Conservation (phyloP, 1,140 invertebrate species). For the Andrena cerasifolii region DNA sequence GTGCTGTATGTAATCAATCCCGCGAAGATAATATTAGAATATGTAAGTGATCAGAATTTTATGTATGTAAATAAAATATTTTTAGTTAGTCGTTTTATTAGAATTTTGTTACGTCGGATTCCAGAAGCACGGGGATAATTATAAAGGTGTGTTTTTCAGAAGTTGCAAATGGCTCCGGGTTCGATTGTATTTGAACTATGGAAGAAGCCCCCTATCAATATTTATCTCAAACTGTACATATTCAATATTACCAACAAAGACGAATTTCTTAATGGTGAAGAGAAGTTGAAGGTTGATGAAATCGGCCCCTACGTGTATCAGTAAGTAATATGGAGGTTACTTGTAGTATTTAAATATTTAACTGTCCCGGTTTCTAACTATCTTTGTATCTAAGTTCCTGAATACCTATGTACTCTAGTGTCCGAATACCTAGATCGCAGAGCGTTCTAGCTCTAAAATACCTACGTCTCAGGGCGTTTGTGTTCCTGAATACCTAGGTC, state of each 20-base stretch:
- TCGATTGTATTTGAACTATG: conserved; percentile 86
- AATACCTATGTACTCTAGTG: too few species aligned
- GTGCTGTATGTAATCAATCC: conserved; percentile 83
- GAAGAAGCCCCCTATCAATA: conserved; percentile 86
- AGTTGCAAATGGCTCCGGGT: conserved; percentile 23
- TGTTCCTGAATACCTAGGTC: too few species aligned
- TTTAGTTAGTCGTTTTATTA: conserved; percentile 1
- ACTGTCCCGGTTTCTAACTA: too few species aligned
- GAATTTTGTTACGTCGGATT: too few species aligned
- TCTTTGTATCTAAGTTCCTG: too few species aligned
- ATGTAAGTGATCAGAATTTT: conserved; percentile 78
- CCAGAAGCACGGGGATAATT: too few species aligned
- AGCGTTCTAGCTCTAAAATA: too few species aligned
- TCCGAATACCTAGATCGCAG: too few species aligned
- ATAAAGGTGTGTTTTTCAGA: conserved; percentile 29
- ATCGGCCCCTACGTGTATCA: conserved; percentile 94
- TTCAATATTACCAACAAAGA: conserved; percentile 93
- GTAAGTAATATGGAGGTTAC: conserved; percentile 83
- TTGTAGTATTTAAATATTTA: too few species aligned
- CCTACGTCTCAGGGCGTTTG: too few species aligned
- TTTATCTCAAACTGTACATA: conserved; percentile 89
- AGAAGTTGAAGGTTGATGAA: conserved; percentile 87
- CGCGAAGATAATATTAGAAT: conserved; percentile 78
- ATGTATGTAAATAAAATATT: background rate
- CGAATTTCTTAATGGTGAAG: conserved; percentile 86